These are phyloP conservation scores for silkworm (Bombyx mori) DNA, from an alignment of 1,140 invertebrate genomes.

Conservation along the genomic window DNA sequence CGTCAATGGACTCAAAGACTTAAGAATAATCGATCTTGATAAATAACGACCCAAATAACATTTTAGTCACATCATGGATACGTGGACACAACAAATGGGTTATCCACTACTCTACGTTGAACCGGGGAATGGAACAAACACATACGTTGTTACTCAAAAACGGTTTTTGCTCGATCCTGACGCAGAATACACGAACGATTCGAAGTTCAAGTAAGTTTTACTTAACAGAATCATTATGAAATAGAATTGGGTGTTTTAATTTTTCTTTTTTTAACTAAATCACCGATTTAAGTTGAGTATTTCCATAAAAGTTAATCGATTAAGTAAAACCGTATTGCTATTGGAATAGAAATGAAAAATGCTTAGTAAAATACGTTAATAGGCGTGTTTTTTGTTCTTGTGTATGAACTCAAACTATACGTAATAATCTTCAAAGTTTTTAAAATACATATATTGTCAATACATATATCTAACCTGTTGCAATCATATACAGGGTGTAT, in stretches of 20 bases:
- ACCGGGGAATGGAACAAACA: conserved; percentile 59
- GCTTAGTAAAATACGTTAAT: too few species aligned
- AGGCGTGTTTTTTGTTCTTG: too few species aligned
- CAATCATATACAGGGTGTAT: too few species aligned
- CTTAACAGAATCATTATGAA: not conserved
- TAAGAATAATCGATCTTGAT: too few species aligned
- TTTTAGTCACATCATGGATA: conserved; percentile 84
- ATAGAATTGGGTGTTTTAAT: not conserved
- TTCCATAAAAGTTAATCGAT: too few species aligned
- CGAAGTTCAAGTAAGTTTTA: conserved; percentile 73
- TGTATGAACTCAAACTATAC: too few species aligned
- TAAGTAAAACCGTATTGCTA: too few species aligned
- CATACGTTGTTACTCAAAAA: conserved; percentile 83
- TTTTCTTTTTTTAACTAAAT: not conserved
- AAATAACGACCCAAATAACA: not conserved
- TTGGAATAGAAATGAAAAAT: too few species aligned
- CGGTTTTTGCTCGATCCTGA: conserved; percentile 81
- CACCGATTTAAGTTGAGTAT: not conserved
- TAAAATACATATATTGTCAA: too few species aligned
- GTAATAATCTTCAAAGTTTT: too few species aligned
- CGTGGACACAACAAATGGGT: conserved; percentile 95
- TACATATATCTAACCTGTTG: too few species aligned
- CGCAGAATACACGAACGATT: conserved; percentile 63
- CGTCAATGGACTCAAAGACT: too few species aligned
- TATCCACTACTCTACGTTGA: conserved; percentile 84